These are phyloP conservation scores for Heliconius hewitsoni DNA, from an alignment of 1,140 invertebrate species.

Conservation along the genomic window DNA sequence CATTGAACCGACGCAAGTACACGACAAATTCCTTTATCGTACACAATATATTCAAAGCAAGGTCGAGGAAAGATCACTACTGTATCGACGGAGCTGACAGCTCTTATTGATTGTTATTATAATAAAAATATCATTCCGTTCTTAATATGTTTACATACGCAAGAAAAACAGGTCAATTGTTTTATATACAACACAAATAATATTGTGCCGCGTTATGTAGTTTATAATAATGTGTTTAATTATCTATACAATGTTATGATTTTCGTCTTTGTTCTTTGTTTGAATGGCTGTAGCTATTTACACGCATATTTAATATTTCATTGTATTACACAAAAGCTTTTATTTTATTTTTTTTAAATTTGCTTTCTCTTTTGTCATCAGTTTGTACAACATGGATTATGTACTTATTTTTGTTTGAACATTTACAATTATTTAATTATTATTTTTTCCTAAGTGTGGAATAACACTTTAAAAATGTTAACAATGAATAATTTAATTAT, in stretches of 20 bases:
- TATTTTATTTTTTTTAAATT: too few relatives aligned
- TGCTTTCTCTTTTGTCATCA: too few relatives aligned
- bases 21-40: conserved; percentile 39
- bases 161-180: background rate
- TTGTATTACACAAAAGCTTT: too few relatives aligned
- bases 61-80: conserved; percentile 40
- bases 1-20: conserved; percentile 40
- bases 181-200: background rate
- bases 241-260: background rate
- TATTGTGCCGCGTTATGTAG: background rate
- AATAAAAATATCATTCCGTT: background rate
- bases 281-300: too few relatives aligned
- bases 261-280: background rate
- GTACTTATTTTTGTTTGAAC: too few relatives aligned
- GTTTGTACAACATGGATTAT: too few relatives aligned
- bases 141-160: background rate
- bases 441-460: too few relatives aligned
- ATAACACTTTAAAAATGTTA: too few relatives aligned
- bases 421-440: too few relatives aligned
- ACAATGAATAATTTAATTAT: too few relatives aligned
- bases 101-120: conserved; percentile 12
- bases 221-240: background rate
- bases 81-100: conserved; percentile 10
- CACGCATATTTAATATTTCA: too few relatives aligned
- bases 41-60: conserved; percentile 35